Conservation (phyloP, 2,797 vertebrate genomes). For the Rhinogobio ventralis region DNA sequence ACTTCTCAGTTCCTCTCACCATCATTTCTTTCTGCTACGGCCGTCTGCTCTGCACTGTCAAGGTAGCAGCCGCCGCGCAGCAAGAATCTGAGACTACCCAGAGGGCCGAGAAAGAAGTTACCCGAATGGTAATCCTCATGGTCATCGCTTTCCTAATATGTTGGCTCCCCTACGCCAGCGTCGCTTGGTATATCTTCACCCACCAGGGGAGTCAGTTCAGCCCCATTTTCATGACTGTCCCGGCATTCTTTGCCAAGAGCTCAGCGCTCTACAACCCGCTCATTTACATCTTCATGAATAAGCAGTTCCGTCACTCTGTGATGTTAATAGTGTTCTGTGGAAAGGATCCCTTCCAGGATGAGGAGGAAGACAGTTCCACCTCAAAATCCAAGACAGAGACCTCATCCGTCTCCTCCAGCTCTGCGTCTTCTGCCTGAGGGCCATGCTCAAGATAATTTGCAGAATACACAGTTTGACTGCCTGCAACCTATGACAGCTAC, state of each 20-base stretch:
- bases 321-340: slow-evolving; percentile 92
- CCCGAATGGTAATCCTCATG: slow-evolving; percentile 93
- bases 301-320: slow-evolving; percentile 98
- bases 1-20: slow-evolving; percentile 74
- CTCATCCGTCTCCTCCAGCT: slow-evolving; percentile 88
- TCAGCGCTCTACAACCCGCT: slow-evolving; percentile 90
- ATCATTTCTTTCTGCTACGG: slow-evolving; percentile 93
- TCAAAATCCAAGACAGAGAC: slow-evolving; percentile 88
- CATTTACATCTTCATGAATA: slow-evolving; percentile 96
- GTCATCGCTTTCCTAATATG: slow-evolving; percentile 88
- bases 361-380: slow-evolving; percentile 84
- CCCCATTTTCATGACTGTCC: slow-evolving; percentile 92
- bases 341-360: slow-evolving; percentile 90
- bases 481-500: slow-evolving; percentile 74
- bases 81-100: slow-evolving; percentile 95
- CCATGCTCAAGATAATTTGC: slow-evolving; percentile 66
- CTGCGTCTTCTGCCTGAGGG: slow-evolving; percentile 89
- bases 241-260: slow-evolving; percentile 93
- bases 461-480: slow-evolving; percentile 69
- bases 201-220: slow-evolving; percentile 90
- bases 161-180: slow-evolving; percentile 88
- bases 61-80: slow-evolving; percentile 92
- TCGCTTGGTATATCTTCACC: slow-evolving; percentile 91
- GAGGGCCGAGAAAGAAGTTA: slow-evolving; percentile 93
- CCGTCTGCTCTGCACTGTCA: slow-evolving; percentile 91